Base-by-base conservation (phyloP, 1,140 invertebrate species). In the Saxidomus purpurata region DNA sequence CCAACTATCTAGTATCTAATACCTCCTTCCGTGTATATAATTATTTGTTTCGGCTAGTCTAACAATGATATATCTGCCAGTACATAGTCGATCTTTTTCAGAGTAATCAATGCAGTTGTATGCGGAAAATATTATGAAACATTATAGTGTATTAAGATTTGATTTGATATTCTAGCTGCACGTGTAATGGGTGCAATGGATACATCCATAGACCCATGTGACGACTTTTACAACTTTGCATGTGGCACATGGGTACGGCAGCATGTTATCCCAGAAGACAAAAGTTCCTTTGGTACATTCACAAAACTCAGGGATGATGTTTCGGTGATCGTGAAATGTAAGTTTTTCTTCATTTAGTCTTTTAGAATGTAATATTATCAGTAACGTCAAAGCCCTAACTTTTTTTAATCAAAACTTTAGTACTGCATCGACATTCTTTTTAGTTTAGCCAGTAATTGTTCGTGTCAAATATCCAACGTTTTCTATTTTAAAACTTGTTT, bases 171-270 rank as follows among this genome's bases (percentile, higher is more conserved):
- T 86, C 2, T 47, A 90, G 91, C 91, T 86, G 88, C 87, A 17
- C 55, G 63, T 17, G 89, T 97, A 22, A 89, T 97, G 43, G 93
- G 94, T 3, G 94, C 94, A 34, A 95, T 97, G 87, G 96, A 97
- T 81, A 69, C 88, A 22, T 95, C 96, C 0, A 96, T 97, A 6
- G 96, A 99, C 95, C 98, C 99, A 0, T 99, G 99, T 94, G 97
- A 98, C 22, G 98, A 99, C 95, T 99, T 99, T 96, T 99, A 99
- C 95, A 96, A 98, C 74, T 99, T 98, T 95, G 97, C 98, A 0
- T 99, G 99, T 94, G 98, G 92, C 8, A 59, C 55, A 4, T 93
- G 91, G 91, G 31, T 91, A 1, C 79, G 79, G 67, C 61, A 55
- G 28, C 74, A 91, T 49, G 77, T 87, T 4, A 92, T 92, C 22